These are phyloP conservation scores for Oscheius sp. DNA, from an alignment of 2,888 invertebrate species.

Conservation along the genomic window DNA sequence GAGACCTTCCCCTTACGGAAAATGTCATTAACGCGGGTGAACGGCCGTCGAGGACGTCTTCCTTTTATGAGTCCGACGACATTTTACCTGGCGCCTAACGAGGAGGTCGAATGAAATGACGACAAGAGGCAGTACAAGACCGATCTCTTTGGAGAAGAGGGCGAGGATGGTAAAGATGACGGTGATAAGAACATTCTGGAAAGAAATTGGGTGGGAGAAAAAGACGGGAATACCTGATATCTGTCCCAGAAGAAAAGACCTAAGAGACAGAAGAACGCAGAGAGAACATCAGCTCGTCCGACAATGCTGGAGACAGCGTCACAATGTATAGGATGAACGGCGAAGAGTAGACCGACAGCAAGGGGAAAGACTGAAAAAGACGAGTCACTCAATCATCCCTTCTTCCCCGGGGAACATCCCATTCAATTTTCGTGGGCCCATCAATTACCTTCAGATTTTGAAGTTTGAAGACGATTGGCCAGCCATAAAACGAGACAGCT, in stretches of 20 bases:
- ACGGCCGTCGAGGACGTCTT: constrained; percentile 24
- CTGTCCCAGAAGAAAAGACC: constrained; percentile 1
- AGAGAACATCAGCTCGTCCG: constrained; percentile 89
- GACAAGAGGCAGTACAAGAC: constrained; percentile 38
- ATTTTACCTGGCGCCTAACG: constrained; percentile 15
- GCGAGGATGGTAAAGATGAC: constrained; percentile 25
- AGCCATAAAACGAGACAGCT: constrained; percentile 74
- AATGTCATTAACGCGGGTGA: constrained; percentile 17
- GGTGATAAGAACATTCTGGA: neutral
- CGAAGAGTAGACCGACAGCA: constrained; percentile 81
- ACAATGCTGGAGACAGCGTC: constrained; percentile 85
- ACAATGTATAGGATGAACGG: constrained; percentile 93
- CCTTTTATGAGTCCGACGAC: constrained; percentile 19
- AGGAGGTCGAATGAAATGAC: constrained; percentile 11
- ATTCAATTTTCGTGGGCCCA: constrained; percentile 5
- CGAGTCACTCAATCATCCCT: neutral
- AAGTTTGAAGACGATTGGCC: neutral
- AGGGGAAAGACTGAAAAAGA: neutral
- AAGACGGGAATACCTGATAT: neutral
- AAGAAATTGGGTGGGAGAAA: neutral
- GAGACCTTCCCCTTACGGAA: constrained; percentile 12
- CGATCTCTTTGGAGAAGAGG: constrained; percentile 40
- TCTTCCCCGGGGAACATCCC: neutral
- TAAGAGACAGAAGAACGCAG: neutral
- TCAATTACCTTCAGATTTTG: neutral